Percentiles rank a stretch among this genome's conserved stretches.
Evolutionary conservation across 2,888 invertebrate genomes (phyloP).

Genomic region (Achlya flavicornis): DNA sequence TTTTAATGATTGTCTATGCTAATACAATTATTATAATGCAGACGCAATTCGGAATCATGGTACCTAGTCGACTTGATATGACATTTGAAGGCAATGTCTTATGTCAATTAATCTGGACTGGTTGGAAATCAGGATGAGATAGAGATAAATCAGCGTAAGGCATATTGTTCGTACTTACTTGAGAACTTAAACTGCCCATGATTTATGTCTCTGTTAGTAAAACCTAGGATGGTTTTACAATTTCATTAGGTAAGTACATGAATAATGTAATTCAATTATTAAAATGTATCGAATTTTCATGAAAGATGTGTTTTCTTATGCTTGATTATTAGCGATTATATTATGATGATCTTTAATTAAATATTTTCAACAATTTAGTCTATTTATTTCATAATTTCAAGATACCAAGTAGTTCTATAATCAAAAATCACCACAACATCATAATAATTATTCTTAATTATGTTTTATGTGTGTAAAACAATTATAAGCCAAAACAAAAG

Average conservation of each 20-base stretch:
- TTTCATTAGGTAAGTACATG: neutral
- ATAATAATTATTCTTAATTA: neutral
- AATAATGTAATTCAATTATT: neutral
- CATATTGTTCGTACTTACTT: neutral
- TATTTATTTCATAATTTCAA: neutral
- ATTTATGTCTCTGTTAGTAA: too few relatives aligned
- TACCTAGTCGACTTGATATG: neutral
- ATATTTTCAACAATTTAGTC: too few relatives aligned
- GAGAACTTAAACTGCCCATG: too few relatives aligned
- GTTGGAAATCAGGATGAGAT: neutral
- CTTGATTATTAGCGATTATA: neutral
- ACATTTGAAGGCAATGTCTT: slow-evolving; percentile 8
- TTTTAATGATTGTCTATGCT: neutral
- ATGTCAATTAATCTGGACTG: slow-evolving; percentile 4
- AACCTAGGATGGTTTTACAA: neutral
- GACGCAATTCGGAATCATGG: neutral
- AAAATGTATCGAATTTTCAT: neutral
- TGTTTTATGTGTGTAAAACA: neutral
- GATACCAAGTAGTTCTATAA: neutral
- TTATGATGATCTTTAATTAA: neutral
- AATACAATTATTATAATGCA: too few relatives aligned
- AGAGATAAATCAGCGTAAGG: neutral
- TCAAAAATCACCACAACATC: neutral
- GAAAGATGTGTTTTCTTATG: neutral
- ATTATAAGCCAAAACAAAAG: neutral